A percentile compares a stretch with the other conserved stretches of the same genome.
Evolutionary conservation across 1,140 invertebrate genomes (phyloP).

Genomic region (Tetramorium simillimum): DNA sequence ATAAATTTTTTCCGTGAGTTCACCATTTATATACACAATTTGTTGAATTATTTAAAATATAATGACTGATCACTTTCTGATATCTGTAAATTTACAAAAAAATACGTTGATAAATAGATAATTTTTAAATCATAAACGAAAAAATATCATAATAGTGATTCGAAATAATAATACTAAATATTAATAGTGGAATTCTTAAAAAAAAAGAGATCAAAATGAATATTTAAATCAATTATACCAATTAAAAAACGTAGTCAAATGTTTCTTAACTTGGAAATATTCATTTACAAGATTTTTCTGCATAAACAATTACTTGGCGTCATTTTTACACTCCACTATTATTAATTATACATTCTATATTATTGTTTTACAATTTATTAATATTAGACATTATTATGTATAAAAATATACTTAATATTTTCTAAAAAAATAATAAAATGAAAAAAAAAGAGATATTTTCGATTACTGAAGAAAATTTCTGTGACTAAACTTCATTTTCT

Average conservation of each 20-base stretch:
- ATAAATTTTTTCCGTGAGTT: background rate
- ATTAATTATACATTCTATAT: background rate
- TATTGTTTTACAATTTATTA: background rate
- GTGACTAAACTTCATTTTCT: background rate
- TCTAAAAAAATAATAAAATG: background rate
- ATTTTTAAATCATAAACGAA: background rate
- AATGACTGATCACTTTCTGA: background rate
- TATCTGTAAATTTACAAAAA: background rate
- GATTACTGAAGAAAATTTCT: background rate
- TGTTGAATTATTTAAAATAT: background rate
- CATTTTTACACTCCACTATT: background rate
- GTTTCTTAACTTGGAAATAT: background rate
- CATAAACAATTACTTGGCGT: background rate
- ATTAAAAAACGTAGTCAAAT: background rate
- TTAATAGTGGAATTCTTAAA: too few species aligned
- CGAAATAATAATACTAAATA: too few species aligned
- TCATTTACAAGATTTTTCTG: background rate
- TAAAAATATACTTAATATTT: background rate
- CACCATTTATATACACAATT: background rate
- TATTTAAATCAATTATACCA: constrained; percentile 1
- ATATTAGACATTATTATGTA: background rate
- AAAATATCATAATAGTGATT: too few species aligned
- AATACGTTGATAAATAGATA: background rate
- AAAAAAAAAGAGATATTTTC: background rate
- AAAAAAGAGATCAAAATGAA: background rate